These are phyloP conservation scores for Chiridota heheva DNA, from an alignment of 35 echinoderm and acorn worm genomes.

Conservation along the genomic window DNA sequence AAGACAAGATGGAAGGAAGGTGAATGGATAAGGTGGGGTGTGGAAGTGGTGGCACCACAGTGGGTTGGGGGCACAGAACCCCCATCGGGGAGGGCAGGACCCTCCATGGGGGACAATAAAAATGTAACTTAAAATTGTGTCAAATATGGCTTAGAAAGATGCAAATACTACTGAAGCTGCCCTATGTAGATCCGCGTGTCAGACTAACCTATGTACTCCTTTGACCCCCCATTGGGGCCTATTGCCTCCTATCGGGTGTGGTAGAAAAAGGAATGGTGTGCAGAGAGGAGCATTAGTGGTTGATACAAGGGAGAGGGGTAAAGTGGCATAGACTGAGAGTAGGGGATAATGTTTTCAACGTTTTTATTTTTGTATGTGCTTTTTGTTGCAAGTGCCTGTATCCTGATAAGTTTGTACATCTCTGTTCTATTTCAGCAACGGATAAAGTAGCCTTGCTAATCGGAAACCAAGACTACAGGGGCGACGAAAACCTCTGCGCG, in stretches of 20 bases:
- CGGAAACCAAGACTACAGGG: slow-evolving; percentile 78
- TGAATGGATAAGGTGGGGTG: too few species aligned
- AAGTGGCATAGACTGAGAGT: neutral
- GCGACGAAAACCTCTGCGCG: slow-evolving; percentile 16
- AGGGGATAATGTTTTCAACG: neutral
- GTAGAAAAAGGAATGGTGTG: neutral
- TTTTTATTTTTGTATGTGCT: neutral
- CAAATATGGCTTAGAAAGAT: too few species aligned
- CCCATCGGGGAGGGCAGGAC: too few species aligned
- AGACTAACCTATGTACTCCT: too few species aligned
- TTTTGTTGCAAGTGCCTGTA: neutral
- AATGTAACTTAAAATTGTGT: too few species aligned
- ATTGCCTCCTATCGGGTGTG: neutral
- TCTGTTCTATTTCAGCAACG: slow-evolving; percentile 42
- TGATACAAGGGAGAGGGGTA: neutral
- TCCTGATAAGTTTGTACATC: neutral
- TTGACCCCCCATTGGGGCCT: too few species aligned
- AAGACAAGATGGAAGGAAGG: too few species aligned
- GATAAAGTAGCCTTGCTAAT: slow-evolving; percentile 94
- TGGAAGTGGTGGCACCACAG: too few species aligned
- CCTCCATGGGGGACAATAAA: too few species aligned
- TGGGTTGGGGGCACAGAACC: too few species aligned
- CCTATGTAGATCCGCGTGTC: too few species aligned
- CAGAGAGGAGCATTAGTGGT: neutral
- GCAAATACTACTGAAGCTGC: too few species aligned